Conservation (phyloP, 2,797 vertebrate species). For the Champsocephalus esox region DNA sequence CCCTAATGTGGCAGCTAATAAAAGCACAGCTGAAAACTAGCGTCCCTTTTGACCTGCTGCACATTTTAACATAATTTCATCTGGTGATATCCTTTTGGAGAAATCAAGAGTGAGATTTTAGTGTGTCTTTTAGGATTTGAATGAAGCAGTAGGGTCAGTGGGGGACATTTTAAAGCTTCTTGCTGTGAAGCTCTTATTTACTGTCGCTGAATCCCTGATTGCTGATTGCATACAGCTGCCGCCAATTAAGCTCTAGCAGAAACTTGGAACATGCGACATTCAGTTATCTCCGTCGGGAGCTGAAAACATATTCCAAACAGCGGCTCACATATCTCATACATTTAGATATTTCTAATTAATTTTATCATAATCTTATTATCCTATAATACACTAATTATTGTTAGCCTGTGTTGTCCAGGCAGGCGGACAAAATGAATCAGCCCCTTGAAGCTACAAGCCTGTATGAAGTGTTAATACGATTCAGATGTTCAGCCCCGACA, state of each 20-base stretch:
- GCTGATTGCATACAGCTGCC: constrained; percentile 78
- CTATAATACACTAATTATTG: constrained; percentile 30
- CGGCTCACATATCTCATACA: background rate
- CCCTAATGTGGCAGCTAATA: background rate
- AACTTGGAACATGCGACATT: constrained; percentile 38
- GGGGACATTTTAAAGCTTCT: constrained; percentile 48
- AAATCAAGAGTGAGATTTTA: constrained; percentile 16
- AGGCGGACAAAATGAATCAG: constrained; percentile 33
- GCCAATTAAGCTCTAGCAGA: constrained; percentile 62
- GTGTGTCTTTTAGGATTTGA: constrained; percentile 27
- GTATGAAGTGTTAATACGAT: constrained; percentile 66
- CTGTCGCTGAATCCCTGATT: constrained; percentile 67
- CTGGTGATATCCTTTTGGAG: background rate
- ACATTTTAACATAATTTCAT: constrained; percentile 20
- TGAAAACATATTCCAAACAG: constrained; percentile 6
- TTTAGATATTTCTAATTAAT: background rate
- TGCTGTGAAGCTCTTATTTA: constrained; percentile 61
- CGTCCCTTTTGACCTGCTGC: background rate
- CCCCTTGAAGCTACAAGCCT: constrained; percentile 29
- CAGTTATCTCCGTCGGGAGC: background rate
- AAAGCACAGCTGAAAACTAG: constrained; percentile 3
- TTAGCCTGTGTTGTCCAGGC: constrained; percentile 43
- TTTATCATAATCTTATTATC: constrained; percentile 10
- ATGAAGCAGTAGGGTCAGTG: constrained; percentile 41
- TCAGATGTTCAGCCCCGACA: constrained; percentile 55